These are phyloP conservation scores for Drosophila pseudoobscura DNA, from an alignment of 1,140 invertebrate species.

Conservation along the genomic window DNA sequence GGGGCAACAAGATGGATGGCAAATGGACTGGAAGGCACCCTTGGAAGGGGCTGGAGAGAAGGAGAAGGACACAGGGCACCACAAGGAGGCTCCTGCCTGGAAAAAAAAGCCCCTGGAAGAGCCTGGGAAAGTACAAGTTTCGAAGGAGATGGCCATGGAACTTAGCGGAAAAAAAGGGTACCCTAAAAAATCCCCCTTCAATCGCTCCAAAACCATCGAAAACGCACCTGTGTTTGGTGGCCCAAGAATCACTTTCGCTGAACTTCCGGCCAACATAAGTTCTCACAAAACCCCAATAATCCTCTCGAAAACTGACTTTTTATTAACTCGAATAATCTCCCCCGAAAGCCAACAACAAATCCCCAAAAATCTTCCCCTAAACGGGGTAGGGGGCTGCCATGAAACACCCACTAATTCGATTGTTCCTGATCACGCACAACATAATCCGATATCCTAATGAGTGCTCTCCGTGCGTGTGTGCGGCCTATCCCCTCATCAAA, in stretches of 20 bases:
- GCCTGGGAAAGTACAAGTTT: no score
- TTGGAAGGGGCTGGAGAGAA: no score
- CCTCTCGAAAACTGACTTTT: neutral
- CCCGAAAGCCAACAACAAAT: neutral
- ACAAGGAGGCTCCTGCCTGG: no score
- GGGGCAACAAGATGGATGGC: slow-evolving; percentile 8
- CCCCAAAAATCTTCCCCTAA: neutral
- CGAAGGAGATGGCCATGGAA: no score
- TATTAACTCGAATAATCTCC: neutral
- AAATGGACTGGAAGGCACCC: neutral
- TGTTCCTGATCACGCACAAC: slow-evolving; percentile 29
- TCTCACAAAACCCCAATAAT: neutral
- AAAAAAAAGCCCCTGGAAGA: no score
- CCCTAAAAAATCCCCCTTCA: no score
- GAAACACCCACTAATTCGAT: slow-evolving; percentile 18
- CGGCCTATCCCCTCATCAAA: slow-evolving; percentile 24
- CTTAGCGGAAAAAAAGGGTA: no score
- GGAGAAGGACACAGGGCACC: no score
- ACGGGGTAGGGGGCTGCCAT: neutral
- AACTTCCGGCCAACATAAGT: neutral
- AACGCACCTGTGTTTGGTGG: no score
- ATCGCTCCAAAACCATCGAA: no score
- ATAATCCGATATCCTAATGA: slow-evolving; percentile 28
- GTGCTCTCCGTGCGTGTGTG: no score
- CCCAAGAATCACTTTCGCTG: no score